Evolutionary conservation across 2,888 invertebrate genomes (phyloP).

Genomic region (Poecilus cupreus): DNA sequence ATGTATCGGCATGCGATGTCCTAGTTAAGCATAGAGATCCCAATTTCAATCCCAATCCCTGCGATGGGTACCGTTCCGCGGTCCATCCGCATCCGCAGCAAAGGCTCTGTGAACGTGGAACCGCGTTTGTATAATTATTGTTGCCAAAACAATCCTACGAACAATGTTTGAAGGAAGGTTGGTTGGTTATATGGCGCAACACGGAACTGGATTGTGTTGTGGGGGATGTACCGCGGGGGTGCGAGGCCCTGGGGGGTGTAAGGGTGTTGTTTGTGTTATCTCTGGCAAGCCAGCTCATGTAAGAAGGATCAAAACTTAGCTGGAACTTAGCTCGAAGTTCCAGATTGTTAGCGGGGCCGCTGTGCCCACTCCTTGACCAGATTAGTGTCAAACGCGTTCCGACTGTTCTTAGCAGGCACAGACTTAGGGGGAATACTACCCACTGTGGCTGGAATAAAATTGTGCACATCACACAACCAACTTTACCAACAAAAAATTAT

Average conservation of each 20-base stretch:
- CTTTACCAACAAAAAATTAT: no score
- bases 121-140: conserved; percentile 57
- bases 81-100: conserved; percentile 1
- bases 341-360: conserved; percentile 63
- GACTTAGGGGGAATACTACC: conserved; percentile 30
- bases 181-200: conserved; percentile 38
- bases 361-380: conserved; percentile 58
- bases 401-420: conserved; percentile 44
- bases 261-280: conserved; percentile 60
- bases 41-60: neutral
- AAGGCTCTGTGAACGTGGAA: conserved; percentile 24
- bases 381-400: conserved; percentile 58
- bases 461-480: no score
- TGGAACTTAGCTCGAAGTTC: conserved; percentile 61
- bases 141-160: conserved; percentile 57
- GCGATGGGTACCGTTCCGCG: no score
- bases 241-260: neutral
- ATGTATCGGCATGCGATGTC: neutral
- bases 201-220: conserved; percentile 11
- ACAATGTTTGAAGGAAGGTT: conserved; percentile 53
- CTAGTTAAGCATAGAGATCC: neutral
- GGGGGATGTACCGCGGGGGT: neutral
- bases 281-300: conserved; percentile 59
- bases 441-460: no score
- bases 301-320: conserved; percentile 60